Conservation (phyloP, 2,797 vertebrate genomes). For the Sylvilagus floridanus region DNA sequence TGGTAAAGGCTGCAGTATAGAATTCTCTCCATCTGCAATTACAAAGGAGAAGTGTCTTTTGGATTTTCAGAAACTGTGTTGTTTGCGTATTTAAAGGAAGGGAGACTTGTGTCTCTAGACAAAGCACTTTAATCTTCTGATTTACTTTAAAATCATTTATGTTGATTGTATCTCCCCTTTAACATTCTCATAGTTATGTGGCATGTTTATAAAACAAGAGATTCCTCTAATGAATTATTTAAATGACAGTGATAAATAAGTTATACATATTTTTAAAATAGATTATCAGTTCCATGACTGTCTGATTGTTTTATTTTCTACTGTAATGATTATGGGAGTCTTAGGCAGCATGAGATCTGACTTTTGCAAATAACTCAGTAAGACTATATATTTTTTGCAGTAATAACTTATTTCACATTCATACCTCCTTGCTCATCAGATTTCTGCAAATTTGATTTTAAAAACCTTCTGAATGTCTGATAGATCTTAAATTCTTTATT, state of each 20-base stretch:
- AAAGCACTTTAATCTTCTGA: conserved; percentile 51
- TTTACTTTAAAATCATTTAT: conserved; percentile 57
- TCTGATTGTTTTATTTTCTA: conserved; percentile 54
- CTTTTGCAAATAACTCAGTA: conserved; percentile 42
- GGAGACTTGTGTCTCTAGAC: conserved; percentile 53
- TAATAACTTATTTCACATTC: conserved; percentile 58
- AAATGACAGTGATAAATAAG: conserved; percentile 58
- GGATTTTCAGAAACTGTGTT: conserved; percentile 39
- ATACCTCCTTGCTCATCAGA: conserved; percentile 45
- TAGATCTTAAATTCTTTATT: conserved; percentile 59
- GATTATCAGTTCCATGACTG: conserved; percentile 45
- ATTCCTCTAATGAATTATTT: conserved; percentile 57
- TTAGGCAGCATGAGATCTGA: neutral
- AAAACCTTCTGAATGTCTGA: conserved; percentile 8
- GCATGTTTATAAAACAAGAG: conserved; percentile 40
- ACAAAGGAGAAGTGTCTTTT: conserved; percentile 58
- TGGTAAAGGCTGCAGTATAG: conserved; percentile 77
- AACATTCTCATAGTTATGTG: conserved; percentile 43
- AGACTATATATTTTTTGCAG: neutral
- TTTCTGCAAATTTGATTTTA: conserved; percentile 47
- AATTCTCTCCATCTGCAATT: conserved; percentile 77
- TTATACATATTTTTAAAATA: conserved; percentile 54
- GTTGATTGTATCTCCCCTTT: conserved; percentile 37
- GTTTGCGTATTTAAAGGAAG: conserved; percentile 58
- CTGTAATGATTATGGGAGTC: neutral